A percentile compares a stretch with the other conserved stretches of the same genome.
phyloP scores from a whole-genome alignment of 2,113 vertebrate species.

The Oxyura jamaicensis region DNA sequence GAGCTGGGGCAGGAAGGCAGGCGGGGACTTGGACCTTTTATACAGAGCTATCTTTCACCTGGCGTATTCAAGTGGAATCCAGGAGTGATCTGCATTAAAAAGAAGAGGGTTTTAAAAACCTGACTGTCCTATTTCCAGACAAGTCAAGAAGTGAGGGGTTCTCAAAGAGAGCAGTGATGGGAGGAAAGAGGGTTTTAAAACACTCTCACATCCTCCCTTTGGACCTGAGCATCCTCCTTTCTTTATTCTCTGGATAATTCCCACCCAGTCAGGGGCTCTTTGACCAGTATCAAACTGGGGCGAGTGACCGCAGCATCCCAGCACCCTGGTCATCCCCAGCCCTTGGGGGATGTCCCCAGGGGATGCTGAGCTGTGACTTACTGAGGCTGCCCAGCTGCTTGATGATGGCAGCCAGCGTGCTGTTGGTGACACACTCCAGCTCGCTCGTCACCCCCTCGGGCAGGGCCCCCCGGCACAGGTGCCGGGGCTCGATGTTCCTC shows the following conservation, averaged over 20 bases:
- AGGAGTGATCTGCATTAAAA: background rate
- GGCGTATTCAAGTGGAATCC: background rate
- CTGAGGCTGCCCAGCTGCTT: constrained; percentile 93
- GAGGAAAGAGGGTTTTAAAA: background rate
- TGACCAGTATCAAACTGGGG: fast-evolving
- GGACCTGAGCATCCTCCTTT: background rate
- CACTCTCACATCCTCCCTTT: background rate
- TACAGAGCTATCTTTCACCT: background rate
- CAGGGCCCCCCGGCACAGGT: constrained; percentile 87
- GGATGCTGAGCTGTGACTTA: constrained; percentile 59
- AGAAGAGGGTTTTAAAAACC: background rate
- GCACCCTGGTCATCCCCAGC: background rate
- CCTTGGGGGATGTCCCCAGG: background rate
- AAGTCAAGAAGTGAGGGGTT: background rate
- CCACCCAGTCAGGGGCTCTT: background rate
- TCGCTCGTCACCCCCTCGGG: constrained; percentile 89
- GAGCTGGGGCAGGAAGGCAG: background rate
- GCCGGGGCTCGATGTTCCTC: constrained; percentile 90
- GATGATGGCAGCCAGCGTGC: constrained; percentile 91
- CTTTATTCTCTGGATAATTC: background rate
- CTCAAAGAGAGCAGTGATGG: fast-evolving
- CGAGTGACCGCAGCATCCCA: fast-evolving
- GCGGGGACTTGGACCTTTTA: background rate
- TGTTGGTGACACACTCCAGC: constrained; percentile 93
- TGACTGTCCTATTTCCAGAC: background rate